Evolutionary conservation across 2,797 vertebrate genomes (phyloP).

Genomic region (Hypotaenidia okinawae): DNA sequence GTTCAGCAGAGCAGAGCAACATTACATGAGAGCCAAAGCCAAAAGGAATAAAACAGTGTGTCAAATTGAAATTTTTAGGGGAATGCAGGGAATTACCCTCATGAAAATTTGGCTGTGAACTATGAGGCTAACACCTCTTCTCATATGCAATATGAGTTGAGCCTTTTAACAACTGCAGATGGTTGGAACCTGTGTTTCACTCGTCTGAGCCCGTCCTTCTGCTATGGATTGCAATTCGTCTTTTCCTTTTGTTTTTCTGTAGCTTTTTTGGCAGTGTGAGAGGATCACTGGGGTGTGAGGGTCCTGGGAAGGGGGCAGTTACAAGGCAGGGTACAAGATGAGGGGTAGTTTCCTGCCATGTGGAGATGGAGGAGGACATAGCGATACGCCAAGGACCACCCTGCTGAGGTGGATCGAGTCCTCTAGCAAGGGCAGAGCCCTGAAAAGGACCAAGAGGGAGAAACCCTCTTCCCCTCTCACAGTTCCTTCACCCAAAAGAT

Average conservation of each 20-base stretch:
- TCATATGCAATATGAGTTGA: not conserved
- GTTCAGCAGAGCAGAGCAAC: slow-evolving; percentile 32
- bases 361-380: not conserved
- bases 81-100: slow-evolving; percentile 46
- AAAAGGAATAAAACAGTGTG: slow-evolving; percentile 34
- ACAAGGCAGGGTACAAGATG: not conserved
- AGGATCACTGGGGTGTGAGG: not conserved
- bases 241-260: not conserved
- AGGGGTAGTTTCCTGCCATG: not conserved
- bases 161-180: slow-evolving; percentile 33
- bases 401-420: not conserved
- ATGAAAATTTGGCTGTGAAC: slow-evolving; percentile 30
- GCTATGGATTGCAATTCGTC: not conserved
- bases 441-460: not conserved
- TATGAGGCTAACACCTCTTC: slow-evolving; percentile 46
- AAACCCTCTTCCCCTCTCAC: not conserved
- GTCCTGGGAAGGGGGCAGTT: rapidly evolving
- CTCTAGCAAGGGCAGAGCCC: not conserved
- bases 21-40: not conserved
- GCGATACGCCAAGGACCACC: not conserved
- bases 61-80: slow-evolving; percentile 43
- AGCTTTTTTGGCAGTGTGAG: not conserved
- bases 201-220: not conserved
- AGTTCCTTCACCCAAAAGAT: not conserved
- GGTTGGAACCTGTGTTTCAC: slow-evolving; percentile 19